These are phyloP conservation scores for Latrodectus hesperus DNA, from an alignment of 2,888 invertebrate genomes.

Conservation along the genomic window DNA sequence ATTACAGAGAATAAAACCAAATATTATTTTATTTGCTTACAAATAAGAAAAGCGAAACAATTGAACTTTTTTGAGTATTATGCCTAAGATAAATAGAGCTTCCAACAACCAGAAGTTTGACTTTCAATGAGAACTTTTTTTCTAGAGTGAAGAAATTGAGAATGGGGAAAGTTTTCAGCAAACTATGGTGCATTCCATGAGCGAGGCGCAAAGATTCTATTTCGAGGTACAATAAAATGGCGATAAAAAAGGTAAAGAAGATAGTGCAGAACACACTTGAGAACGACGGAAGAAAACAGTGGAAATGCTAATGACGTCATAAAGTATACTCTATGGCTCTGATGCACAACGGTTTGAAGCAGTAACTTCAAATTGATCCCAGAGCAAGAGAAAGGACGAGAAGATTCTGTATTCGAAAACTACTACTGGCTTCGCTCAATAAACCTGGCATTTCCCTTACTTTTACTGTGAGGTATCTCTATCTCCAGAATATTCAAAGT, in stretches of 20 bases:
- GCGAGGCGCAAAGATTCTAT: slow-evolving; percentile 43
- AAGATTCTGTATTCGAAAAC: slow-evolving; percentile 22
- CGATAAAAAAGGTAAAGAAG: slow-evolving; percentile 10
- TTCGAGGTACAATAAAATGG: slow-evolving; percentile 54
- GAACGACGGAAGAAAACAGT: slow-evolving; percentile 38
- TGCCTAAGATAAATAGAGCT: no score
- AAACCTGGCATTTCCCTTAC: slow-evolving; percentile 19
- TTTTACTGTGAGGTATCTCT: neutral
- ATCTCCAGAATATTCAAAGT: no score
- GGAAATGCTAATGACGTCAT: slow-evolving; percentile 62
- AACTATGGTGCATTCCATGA: slow-evolving; percentile 30
- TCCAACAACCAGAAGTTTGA: no score
- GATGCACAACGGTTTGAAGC: slow-evolving; percentile 15
- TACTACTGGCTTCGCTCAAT: slow-evolving; percentile 20
- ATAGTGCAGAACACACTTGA: slow-evolving; percentile 4
- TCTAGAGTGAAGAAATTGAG: no score
- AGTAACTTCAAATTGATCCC: slow-evolving; percentile 56
- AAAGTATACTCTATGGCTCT: slow-evolving; percentile 35
- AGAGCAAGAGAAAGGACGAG: slow-evolving; percentile 27
- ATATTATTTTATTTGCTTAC: no score
- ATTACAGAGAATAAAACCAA: no score
- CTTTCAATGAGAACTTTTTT: no score
- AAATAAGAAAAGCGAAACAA: no score
- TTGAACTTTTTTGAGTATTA: no score
- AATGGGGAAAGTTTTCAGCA: neutral